Evolutionary conservation across 2,888 invertebrate genomes (phyloP), one percentile per base, ranked within the genome.

Genomic region (Drosophila flavopinicola): DNA sequence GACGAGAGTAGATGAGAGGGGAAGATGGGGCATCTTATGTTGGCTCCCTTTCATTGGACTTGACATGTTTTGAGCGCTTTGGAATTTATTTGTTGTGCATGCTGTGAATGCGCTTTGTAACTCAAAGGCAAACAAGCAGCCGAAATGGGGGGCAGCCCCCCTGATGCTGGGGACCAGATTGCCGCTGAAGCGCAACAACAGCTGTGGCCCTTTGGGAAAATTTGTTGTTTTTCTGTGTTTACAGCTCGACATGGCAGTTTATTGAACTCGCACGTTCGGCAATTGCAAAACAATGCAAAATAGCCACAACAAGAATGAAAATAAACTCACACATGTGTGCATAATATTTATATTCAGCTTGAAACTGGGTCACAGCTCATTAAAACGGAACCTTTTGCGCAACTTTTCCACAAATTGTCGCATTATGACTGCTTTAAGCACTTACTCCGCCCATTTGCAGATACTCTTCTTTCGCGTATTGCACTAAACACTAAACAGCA

Each of bases 31-130:
- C 9, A 33, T 38, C 9, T 56, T 37, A 3, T 39, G 42, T 30
- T 56, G 44, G 68, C 63, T 29, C 73, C 65, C 74, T 79, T 66
- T 79, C 64, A 75, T 80, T 82, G 85, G 78, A 71, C 74, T 71
- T 80, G 80, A 85, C 80, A 80, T 80, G 85, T 80, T 80, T 75
- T 78, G 85, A 68, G 30, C 72, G 61, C 65, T 61, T 59, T 57
- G 78, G 85, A 80, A 77, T 77, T 77, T 77, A 82, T 80, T 78
- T 85, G 85, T 64, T 75, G 53, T 44, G 75, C 57, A 51, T 61
- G 66, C 72, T 69, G 65, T 58, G 61, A 59, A 65, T 72, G 68
- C 57, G 51, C 59, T 75, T 74, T 66, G 52, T 59, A 57, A 51
- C 73, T 20, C 20, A 20, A 20, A 63, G 66, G 74, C 71, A 75